These are phyloP conservation scores for Sylvia atricapilla DNA, from an alignment of 2,113 vertebrate species.

Conservation along the genomic window DNA sequence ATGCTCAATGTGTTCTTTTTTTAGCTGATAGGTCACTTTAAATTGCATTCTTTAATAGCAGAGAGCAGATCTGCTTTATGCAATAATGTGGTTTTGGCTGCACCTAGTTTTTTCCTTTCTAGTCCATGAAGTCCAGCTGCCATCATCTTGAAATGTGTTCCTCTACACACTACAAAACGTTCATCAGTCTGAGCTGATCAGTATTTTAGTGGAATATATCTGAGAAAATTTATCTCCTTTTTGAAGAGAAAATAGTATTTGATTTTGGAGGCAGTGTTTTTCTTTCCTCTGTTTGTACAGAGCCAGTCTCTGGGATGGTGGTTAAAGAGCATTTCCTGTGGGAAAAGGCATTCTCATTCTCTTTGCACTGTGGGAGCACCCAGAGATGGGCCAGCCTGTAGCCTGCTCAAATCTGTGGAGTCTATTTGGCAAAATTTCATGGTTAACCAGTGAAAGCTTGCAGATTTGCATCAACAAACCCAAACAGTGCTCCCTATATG, in stretches of 20 bases:
- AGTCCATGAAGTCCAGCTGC: background rate
- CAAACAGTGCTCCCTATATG: background rate
- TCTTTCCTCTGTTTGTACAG: background rate
- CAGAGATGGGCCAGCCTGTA: background rate
- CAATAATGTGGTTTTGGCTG: background rate
- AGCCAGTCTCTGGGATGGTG: background rate
- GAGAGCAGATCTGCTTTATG: background rate
- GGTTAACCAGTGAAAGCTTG: background rate
- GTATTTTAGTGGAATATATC: background rate
- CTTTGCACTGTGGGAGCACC: background rate
- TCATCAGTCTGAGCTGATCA: background rate
- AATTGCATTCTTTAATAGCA: background rate
- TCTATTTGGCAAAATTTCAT: background rate
- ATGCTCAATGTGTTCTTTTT: background rate
- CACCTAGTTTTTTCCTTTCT: background rate
- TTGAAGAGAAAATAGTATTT: background rate
- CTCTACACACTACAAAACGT: background rate
- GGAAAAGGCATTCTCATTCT: background rate
- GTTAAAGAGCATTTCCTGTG: background rate
- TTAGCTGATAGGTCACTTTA: conserved; percentile 27
- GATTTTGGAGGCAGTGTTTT: background rate
- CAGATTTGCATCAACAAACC: background rate
- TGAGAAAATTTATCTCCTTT: background rate
- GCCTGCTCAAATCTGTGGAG: background rate
- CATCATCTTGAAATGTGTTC: background rate